These are phyloP conservation scores for Halcyon chelicuti DNA, from an alignment of 2,797 vertebrate genomes.

Conservation along the genomic window DNA sequence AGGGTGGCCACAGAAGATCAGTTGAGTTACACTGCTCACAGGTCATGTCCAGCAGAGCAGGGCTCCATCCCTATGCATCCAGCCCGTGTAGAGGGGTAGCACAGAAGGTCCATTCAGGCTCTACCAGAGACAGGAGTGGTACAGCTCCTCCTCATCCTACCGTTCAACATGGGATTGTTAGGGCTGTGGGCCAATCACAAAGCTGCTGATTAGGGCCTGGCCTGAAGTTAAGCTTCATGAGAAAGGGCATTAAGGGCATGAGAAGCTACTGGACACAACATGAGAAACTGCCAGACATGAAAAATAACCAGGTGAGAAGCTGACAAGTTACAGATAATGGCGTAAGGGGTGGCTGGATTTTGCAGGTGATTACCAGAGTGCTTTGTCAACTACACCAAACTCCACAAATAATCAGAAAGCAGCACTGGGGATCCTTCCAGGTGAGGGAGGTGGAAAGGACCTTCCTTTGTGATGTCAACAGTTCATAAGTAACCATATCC, in stretches of 20 bases:
- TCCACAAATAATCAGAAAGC: neutral
- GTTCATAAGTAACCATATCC: neutral
- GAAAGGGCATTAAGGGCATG: neutral
- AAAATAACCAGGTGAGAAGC: neutral
- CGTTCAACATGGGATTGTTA: neutral
- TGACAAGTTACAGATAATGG: neutral
- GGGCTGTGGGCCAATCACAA: neutral
- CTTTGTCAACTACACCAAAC: neutral
- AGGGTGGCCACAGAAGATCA: neutral
- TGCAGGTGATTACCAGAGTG: neutral
- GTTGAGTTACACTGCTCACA: neutral
- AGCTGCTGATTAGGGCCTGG: neutral
- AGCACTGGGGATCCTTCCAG: neutral
- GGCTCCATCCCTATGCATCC: neutral
- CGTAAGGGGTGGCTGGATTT: neutral
- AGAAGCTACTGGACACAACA: neutral
- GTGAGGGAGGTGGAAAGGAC: neutral
- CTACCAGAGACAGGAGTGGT: neutral
- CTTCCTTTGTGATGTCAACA: neutral
- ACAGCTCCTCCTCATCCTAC: neutral
- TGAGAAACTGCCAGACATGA: neutral
- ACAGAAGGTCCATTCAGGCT: neutral
- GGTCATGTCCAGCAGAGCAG: neutral
- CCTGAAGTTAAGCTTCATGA: neutral
- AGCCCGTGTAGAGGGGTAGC: neutral